These are phyloP conservation scores for Drosophila lutescens DNA, from an alignment of 2,888 invertebrate genomes.

Conservation along the genomic window DNA sequence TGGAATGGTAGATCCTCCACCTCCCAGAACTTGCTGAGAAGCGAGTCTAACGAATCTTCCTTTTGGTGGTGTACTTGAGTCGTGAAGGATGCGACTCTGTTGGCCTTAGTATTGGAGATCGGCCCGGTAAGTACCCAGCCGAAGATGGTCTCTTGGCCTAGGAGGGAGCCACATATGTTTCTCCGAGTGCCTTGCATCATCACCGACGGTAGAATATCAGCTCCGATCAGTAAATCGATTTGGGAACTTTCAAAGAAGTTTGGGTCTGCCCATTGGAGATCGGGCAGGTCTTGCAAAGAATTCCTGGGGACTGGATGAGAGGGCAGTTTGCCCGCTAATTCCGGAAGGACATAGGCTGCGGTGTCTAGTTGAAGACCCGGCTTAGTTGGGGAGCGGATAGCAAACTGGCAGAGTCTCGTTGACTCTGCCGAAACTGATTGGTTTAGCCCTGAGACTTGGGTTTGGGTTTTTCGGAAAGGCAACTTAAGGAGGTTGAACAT, in stretches of 20 bases:
- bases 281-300: not conserved
- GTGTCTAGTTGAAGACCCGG: not conserved
- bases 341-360: not conserved
- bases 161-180: not conserved
- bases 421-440: not conserved
- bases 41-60: no score
- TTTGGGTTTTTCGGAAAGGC: not conserved
- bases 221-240: no score
- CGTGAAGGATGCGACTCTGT: no score
- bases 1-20: not conserved
- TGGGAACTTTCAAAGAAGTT: no score
- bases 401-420: not conserved
- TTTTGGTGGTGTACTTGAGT: no score
- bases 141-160: not conserved
- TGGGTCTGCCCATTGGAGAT: no score
- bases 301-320: not conserved
- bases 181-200: no score
- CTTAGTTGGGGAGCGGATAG: not conserved
- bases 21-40: not conserved
- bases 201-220: no score
- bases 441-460: not conserved
- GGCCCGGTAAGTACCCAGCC: not conserved
- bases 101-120: constrained; percentile 1
- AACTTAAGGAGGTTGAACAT: not conserved
- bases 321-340: not conserved